phyloP scores from a whole-genome alignment of 1,140 invertebrate genomes.

The Scylla paramamosain region DNA sequence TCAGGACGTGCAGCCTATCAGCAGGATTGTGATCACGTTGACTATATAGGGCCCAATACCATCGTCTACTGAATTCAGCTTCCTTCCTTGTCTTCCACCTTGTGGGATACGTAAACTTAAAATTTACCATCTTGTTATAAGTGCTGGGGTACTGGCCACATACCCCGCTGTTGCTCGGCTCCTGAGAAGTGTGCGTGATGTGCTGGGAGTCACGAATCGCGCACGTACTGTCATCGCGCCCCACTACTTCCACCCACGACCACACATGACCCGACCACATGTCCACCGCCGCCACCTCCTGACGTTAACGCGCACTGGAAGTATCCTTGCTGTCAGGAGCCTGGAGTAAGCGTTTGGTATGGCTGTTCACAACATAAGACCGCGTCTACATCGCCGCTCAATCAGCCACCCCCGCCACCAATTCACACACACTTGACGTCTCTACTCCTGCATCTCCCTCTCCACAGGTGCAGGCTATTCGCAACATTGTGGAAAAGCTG shows the following conservation, averaged over 20 bases:
- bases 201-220: neutral
- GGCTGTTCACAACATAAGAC: neutral
- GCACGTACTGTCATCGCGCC: neutral
- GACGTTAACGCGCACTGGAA: slow-evolving; percentile 4
- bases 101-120: neutral
- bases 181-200: slow-evolving; percentile 33
- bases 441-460: neutral
- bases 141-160: neutral
- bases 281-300: neutral
- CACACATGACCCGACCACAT: neutral
- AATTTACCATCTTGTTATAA: neutral
- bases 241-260: neutral
- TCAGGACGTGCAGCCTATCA: slow-evolving; percentile 18
- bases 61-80: neutral
- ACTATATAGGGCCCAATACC: neutral
- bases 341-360: neutral
- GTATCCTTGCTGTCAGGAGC: slow-evolving; percentile 33
- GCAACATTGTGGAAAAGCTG: neutral
- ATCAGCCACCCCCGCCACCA: neutral
- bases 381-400: neutral
- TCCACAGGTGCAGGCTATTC: neutral
- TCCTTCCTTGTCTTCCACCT: neutral
- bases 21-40: neutral
- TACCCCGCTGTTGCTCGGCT: neutral
- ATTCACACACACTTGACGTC: neutral